phyloP scores from a whole-genome alignment of 2,113 vertebrate genomes.

The Hippoglossus stenolepis region DNA sequence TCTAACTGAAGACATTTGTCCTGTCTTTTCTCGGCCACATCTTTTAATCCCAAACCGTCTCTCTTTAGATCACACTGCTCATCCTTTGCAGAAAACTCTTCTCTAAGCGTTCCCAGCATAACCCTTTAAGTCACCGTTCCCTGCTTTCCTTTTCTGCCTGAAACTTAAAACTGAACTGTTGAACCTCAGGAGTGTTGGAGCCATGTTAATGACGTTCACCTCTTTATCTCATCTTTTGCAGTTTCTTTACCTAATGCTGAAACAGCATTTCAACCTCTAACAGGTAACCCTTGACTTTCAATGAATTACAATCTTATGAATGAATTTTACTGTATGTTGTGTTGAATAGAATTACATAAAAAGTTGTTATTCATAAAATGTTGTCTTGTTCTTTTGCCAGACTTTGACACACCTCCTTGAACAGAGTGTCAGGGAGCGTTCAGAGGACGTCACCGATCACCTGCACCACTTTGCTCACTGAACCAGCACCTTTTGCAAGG shows the following conservation, averaged over 20 bases:
- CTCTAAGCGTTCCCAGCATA: not conserved
- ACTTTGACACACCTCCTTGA: slow-evolving; percentile 14
- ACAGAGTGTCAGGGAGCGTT: not conserved
- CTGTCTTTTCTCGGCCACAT: not conserved
- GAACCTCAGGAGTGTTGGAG: not conserved
- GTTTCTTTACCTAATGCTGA: slow-evolving; percentile 80
- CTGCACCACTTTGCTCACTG: slow-evolving; percentile 41
- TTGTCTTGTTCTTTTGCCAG: slow-evolving; percentile 10
- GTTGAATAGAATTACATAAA: not conserved
- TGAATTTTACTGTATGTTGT: too few species aligned
- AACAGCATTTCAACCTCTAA: slow-evolving; percentile 27
- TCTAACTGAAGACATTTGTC: not conserved
- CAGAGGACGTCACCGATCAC: slow-evolving; percentile 35
- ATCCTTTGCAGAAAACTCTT: slow-evolving; percentile 6
- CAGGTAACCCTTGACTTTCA: slow-evolving; percentile 65
- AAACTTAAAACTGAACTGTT: not conserved
- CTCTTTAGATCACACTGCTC: slow-evolving; percentile 29
- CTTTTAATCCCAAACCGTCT: not conserved
- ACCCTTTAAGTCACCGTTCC: accelerated
- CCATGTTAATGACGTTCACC: not conserved
- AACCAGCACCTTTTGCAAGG: slow-evolving; percentile 69
- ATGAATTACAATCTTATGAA: not conserved
- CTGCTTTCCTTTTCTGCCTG: not conserved
- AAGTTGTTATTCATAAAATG: not conserved
- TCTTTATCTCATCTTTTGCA: slow-evolving; percentile 47